A percentile compares a stretch with the other conserved stretches of the same genome.
These are phyloP conservation scores for Ovibos moschatus DNA, from an alignment of 2,113 vertebrate species.

Conservation along the genomic window DNA sequence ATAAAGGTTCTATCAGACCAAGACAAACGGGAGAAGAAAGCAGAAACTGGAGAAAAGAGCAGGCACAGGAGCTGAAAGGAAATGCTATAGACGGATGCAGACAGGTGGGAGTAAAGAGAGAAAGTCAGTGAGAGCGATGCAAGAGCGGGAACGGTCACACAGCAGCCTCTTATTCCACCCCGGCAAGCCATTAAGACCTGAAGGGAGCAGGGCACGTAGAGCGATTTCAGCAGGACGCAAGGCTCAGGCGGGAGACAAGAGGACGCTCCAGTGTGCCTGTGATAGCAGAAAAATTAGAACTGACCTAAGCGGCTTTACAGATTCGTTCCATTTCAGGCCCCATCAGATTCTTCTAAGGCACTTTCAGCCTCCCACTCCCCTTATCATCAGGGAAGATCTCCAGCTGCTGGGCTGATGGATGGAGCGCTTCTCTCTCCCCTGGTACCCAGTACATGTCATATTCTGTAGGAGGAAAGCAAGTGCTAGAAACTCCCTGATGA, in stretches of 20 bases:
- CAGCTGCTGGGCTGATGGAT: not conserved
- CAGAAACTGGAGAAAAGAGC: not conserved
- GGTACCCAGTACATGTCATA: not conserved
- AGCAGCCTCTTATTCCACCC: not conserved
- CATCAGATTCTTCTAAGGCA: not conserved
- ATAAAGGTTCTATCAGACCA: not conserved
- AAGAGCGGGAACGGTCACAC: not conserved
- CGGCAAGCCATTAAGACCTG: not conserved
- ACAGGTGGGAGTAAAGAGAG: not conserved
- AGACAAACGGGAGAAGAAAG: not conserved
- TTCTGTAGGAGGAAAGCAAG: conserved; percentile 37
- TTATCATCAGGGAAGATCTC: conserved; percentile 3
- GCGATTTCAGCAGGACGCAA: not conserved
- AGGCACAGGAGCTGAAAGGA: not conserved
- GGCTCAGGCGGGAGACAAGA: not conserved
- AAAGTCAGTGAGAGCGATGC: not conserved
- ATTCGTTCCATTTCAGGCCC: not conserved
- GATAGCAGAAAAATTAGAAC: conserved; percentile 32
- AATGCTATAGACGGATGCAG: not conserved
- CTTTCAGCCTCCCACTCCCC: not conserved
- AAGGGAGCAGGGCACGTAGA: not conserved
- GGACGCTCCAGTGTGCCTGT: not conserved
- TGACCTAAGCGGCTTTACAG: conserved; percentile 10
- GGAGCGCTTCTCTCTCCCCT: not conserved
- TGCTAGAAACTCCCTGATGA: conserved; percentile 48